A percentile compares a stretch with the other conserved stretches of the same genome.
Conservation (phyloP, 2,888 invertebrate species). For the Nezara viridula region DNA sequence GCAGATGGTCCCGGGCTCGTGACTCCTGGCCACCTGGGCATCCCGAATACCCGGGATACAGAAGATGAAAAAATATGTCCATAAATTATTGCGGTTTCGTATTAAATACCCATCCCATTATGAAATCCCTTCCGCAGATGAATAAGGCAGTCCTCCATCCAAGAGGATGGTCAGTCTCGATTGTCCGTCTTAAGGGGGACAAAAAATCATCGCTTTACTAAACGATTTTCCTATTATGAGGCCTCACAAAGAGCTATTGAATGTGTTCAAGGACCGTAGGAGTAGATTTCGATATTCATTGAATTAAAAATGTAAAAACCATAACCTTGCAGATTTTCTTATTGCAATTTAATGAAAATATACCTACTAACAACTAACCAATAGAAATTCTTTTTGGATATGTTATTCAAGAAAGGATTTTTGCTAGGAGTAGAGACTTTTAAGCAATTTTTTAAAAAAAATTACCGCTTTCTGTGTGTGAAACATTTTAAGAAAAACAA, state of each 20-base stretch:
- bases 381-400: no score
- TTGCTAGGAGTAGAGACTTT: no score
- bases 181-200: constrained; percentile 24
- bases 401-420: no score
- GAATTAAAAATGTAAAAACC: background rate
- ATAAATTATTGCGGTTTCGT: constrained; percentile 54
- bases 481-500: no score
- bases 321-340: background rate
- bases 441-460: no score
- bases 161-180: background rate
- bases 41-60: background rate
- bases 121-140: background rate
- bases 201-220: constrained; percentile 17
- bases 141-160: background rate
- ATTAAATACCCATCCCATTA: constrained; percentile 53
- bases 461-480: no score
- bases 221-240: constrained; percentile 40
- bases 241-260: background rate
- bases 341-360: no score
- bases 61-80: constrained; percentile 37
- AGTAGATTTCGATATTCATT: background rate
- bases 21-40: constrained; percentile 26
- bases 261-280: constrained; percentile 25
- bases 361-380: no score
- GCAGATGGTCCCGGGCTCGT: background rate